These are phyloP conservation scores for Malurus elegans DNA, from an alignment of 2,113 vertebrate species.

Conservation along the genomic window DNA sequence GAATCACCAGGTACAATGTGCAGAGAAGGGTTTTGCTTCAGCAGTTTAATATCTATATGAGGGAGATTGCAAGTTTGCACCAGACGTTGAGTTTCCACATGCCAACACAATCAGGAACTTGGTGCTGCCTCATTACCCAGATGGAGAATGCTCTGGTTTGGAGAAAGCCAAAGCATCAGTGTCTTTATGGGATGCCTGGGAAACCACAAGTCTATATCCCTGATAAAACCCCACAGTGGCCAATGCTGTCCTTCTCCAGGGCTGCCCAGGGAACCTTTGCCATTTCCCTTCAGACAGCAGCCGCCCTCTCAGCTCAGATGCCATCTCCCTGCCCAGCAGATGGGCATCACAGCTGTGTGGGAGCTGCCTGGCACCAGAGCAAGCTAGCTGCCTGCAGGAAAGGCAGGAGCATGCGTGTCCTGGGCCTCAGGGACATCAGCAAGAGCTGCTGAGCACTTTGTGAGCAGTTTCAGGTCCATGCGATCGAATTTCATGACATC, in stretches of 20 bases:
- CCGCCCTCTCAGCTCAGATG: background rate
- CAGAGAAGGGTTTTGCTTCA: background rate
- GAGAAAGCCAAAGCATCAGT: rapidly evolving
- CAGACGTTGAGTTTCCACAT: background rate
- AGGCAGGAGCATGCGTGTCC: background rate
- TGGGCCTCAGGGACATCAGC: background rate
- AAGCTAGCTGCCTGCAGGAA: background rate
- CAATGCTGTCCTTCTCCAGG: background rate
- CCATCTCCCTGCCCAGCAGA: background rate
- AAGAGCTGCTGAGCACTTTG: background rate
- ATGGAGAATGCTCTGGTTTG: background rate
- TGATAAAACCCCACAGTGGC: background rate
- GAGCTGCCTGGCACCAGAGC: background rate
- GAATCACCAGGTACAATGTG: rapidly evolving
- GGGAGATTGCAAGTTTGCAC: background rate
- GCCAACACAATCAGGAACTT: background rate
- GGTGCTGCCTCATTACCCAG: background rate
- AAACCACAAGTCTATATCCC: background rate
- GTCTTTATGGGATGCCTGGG: background rate
- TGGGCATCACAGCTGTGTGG: rapidly evolving
- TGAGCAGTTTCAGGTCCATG: background rate
- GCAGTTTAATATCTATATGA: background rate
- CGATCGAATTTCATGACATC: background rate
- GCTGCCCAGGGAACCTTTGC: background rate
- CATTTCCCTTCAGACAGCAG: background rate